Evolutionary conservation across 1,140 invertebrate species (phyloP).

Genomic region (Sweltsa coloradensis): DNA sequence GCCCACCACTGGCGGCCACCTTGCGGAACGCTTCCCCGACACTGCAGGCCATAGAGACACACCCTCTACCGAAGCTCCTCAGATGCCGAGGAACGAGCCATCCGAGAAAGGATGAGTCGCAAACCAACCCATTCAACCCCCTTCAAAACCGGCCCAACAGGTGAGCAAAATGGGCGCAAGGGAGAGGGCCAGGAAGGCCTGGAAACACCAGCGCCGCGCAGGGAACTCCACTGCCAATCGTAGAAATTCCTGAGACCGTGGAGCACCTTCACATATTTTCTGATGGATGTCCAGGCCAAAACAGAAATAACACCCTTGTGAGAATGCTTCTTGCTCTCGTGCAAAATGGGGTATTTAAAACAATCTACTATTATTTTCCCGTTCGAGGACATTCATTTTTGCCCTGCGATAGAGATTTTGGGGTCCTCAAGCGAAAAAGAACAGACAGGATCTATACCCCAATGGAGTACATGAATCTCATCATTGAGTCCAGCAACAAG

Average conservation of each 20-base stretch:
- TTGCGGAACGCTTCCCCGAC: no score
- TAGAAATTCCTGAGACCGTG: neutral
- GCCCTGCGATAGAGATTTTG: slow-evolving; percentile 21
- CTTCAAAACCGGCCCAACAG: no score
- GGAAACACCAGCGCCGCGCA: no score
- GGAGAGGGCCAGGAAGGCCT: no score
- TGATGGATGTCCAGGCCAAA: slow-evolving; percentile 14
- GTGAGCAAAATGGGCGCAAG: no score
- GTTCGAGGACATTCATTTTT: slow-evolving; percentile 19
- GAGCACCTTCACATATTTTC: slow-evolving; percentile 2
- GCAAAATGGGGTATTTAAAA: slow-evolving; percentile 12
- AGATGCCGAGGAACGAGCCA: no score
- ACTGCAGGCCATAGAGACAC: no score
- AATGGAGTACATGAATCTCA: neutral
- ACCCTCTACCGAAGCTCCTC: no score
- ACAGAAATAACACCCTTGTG: slow-evolving; percentile 13
- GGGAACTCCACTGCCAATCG: no score
- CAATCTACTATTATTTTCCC: slow-evolving; percentile 16
- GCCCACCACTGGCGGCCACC: no score
- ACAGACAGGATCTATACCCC: neutral
- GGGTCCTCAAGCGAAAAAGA: slow-evolving; percentile 15
- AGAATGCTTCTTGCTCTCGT: slow-evolving; percentile 9
- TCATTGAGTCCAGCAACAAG: neutral
- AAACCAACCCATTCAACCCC: no score
- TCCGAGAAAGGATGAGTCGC: no score